Evolutionary conservation across 2,113 vertebrate genomes (phyloP).

Genomic region (Rynchops niger): DNA sequence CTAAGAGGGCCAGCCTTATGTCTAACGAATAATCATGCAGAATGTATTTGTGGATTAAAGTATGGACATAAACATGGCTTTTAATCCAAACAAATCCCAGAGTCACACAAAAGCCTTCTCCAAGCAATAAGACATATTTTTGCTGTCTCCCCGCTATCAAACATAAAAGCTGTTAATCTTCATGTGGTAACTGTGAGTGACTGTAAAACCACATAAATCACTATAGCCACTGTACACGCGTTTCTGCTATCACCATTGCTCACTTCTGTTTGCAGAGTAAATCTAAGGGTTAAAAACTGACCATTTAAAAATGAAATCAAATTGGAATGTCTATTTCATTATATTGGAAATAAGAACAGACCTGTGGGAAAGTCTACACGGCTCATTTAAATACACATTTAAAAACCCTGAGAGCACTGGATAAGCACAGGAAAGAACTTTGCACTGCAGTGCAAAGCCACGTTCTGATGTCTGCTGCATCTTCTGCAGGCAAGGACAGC

Average conservation of each 20-base stretch:
- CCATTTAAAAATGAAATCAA: not conserved
- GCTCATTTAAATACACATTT: not conserved
- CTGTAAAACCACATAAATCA: fast-evolving
- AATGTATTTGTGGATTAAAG: not conserved
- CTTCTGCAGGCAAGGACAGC: not conserved
- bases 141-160: not conserved
- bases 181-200: not conserved
- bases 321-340: not conserved
- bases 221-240: fast-evolving
- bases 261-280: not conserved
- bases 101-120: not conserved
- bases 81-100: not conserved
- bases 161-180: not conserved
- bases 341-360: not conserved
- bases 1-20: not conserved
- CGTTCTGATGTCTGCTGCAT: not conserved
- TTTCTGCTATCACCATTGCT: not conserved
- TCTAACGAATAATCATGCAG: not conserved
- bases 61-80: not conserved
- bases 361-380: not conserved
- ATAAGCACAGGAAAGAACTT: not conserved
- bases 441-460: not conserved
- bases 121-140: not conserved
- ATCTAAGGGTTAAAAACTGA: not conserved
- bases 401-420: not conserved